These are phyloP conservation scores for Camelus dromedarius DNA, from an alignment of 2,113 vertebrate genomes.

Conservation along the genomic window DNA sequence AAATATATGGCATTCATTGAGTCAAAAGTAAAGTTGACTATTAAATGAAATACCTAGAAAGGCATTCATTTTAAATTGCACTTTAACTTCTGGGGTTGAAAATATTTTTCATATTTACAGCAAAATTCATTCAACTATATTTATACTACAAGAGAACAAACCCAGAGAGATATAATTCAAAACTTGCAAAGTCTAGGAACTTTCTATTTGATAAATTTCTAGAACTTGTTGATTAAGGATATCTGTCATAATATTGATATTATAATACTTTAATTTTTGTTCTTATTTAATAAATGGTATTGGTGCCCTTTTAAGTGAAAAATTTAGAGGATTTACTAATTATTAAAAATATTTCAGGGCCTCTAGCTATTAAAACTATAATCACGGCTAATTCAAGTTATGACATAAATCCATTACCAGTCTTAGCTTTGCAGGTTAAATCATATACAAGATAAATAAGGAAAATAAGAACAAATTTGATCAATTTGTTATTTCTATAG, in stretches of 20 bases:
- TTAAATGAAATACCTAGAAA: constrained; percentile 67
- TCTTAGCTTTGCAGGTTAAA: neutral
- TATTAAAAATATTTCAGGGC: neutral
- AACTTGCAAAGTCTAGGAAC: constrained; percentile 15
- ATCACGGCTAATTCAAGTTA: neutral
- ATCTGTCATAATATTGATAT: neutral
- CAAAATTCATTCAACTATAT: constrained; percentile 58
- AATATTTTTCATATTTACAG: constrained; percentile 68
- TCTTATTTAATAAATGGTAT: neutral
- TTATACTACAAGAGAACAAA: constrained; percentile 54
- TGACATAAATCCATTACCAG: neutral
- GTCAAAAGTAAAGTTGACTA: constrained; percentile 63
- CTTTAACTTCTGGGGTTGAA: constrained; percentile 46
- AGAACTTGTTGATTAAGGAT: neutral
- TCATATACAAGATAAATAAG: neutral
- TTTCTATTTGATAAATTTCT: constrained; percentile 15
- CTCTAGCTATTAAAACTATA: neutral
- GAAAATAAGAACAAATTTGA: neutral
- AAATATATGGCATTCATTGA: constrained; percentile 60
- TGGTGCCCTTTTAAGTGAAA: neutral
- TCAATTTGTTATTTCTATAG: constrained; percentile 4
- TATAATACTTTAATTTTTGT: neutral
- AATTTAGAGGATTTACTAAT: neutral
- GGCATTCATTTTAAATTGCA: constrained; percentile 55
- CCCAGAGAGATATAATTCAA: constrained; percentile 32